A percentile compares a stretch with the other conserved stretches of the same genome.
phyloP scores from a whole-genome alignment of 2,113 vertebrate genomes.

The Catharus fuscescens region DNA sequence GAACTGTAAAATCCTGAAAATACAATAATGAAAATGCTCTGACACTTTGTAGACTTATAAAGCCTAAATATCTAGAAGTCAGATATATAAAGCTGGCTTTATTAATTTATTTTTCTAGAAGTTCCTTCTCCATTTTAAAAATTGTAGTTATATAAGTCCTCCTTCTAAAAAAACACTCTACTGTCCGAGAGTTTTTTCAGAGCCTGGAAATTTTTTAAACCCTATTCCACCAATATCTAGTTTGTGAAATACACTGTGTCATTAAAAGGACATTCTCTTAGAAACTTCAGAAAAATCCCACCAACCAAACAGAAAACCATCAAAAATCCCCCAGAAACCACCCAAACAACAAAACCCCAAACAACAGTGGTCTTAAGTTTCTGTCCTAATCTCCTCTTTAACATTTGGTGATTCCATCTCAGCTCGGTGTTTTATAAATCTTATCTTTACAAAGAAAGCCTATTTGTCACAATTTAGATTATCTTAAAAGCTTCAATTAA shows the following conservation, averaged over 20 bases:
- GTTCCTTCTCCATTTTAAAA: neutral
- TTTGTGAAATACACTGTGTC: neutral
- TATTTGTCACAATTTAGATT: neutral
- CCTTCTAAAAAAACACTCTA: neutral
- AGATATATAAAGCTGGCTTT: neutral
- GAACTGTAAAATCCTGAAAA: neutral
- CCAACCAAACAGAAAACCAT: neutral
- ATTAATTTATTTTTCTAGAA: neutral
- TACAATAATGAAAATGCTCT: neutral
- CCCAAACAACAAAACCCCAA: neutral
- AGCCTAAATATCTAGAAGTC: neutral
- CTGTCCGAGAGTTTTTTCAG: neutral
- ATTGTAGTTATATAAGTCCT: neutral
- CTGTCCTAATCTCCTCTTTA: neutral
- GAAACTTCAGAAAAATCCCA: neutral
- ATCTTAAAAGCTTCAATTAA: neutral
- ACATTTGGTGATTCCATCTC: neutral
- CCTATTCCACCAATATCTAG: neutral
- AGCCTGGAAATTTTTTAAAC: neutral
- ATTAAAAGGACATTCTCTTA: neutral
- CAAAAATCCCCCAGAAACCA: rapidly evolving
- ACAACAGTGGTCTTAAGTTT: neutral
- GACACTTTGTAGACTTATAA: neutral
- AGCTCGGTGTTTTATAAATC: neutral
- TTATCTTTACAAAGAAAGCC: neutral